Conservation (phyloP, 2,888 invertebrate genomes). For the Agrypnus murinus region DNA sequence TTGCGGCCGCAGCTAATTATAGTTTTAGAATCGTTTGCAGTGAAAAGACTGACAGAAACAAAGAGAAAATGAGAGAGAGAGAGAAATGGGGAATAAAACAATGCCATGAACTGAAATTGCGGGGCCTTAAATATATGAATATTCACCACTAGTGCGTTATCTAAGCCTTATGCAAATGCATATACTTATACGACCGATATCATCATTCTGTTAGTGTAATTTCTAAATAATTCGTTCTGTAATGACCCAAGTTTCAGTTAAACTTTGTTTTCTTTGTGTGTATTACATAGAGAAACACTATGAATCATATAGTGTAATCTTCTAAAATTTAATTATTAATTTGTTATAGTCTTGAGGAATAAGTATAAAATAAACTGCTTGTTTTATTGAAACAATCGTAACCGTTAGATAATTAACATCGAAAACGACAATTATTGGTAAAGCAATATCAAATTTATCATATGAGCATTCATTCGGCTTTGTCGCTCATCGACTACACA, state of each 20-base stretch:
- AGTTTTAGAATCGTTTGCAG: slow-evolving; percentile 1
- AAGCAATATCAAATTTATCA: no score
- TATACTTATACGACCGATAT: slow-evolving; percentile 39
- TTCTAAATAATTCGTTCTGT: slow-evolving; percentile 19
- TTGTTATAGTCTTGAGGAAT: no score
- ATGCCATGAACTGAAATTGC: slow-evolving; percentile 33
- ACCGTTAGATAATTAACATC: no score
- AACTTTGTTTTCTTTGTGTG: no score
- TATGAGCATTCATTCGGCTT: no score
- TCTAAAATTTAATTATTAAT: no score
- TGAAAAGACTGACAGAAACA: slow-evolving; percentile 4
- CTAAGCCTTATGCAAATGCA: slow-evolving; percentile 48
- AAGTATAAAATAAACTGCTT: no score
- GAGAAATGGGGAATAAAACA: slow-evolving; percentile 11
- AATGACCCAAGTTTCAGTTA: slow-evolving; percentile 25
- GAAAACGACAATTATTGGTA: no score
- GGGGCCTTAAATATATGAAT: slow-evolving; percentile 25
- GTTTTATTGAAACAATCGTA: no score
- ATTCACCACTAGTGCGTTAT: slow-evolving; percentile 39
- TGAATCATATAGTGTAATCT: no score
- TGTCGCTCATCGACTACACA: no score
- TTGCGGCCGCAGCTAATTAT: slow-evolving; percentile 17
- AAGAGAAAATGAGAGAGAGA: slow-evolving; percentile 8
- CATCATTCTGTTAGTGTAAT: slow-evolving; percentile 19
- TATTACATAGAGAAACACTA: no score